Evolutionary conservation across 2,888 invertebrate genomes (phyloP).

Genomic region (Branchinecta sandiegonensis): DNA sequence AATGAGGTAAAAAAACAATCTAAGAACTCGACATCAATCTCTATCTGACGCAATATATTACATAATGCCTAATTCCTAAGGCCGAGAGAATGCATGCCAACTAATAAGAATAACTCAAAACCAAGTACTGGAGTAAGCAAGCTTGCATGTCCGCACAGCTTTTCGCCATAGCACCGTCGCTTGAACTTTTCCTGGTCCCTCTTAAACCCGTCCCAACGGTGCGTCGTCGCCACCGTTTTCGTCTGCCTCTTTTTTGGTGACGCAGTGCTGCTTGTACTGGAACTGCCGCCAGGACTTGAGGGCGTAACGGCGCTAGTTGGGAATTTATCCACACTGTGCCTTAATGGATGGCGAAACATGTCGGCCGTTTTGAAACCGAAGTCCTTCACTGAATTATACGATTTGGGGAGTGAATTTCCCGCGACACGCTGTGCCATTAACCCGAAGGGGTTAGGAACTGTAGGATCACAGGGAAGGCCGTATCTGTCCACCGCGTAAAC

Average conservation of each 20-base stretch:
- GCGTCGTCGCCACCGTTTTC: not conserved
- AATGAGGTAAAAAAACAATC: too few species aligned
- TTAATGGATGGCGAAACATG: not conserved
- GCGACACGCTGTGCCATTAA: not conserved
- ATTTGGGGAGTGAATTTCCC: not conserved
- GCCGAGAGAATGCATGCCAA: too few species aligned
- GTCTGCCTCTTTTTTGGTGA: not conserved
- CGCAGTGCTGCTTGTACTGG: not conserved
- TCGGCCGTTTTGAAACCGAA: not conserved
- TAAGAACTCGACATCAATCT: too few species aligned
- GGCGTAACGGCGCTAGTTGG: too few species aligned
- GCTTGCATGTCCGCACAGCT: not conserved
- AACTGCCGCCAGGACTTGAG: not conserved
- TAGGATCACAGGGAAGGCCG: not conserved
- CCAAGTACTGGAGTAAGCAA: too few species aligned
- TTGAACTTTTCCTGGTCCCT: conserved; percentile 1
- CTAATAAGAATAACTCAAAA: too few species aligned
- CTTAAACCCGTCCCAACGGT: not conserved
- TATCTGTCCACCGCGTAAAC: not conserved
- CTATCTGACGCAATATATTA: too few species aligned
- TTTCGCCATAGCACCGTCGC: not conserved
- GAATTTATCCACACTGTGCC: not conserved
- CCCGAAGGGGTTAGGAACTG: not conserved
- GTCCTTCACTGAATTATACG: too few species aligned
- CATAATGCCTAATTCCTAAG: too few species aligned